These are phyloP conservation scores for Apodemia duryi DNA, from an alignment of 2,888 invertebrate genomes.

Conservation along the genomic window DNA sequence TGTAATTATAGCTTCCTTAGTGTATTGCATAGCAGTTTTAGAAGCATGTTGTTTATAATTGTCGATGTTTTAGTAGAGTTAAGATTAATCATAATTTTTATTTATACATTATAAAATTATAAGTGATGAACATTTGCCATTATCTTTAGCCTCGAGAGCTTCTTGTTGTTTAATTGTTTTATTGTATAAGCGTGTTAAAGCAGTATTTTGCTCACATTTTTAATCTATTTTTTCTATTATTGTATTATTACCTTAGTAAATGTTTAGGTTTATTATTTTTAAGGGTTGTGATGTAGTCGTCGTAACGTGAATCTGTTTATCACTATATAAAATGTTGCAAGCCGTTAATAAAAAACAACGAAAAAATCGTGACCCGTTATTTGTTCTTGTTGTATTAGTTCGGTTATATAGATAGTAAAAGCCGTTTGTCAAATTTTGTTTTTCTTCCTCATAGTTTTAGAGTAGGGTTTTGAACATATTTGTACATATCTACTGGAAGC, in stretches of 20 bases:
- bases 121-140: slow-evolving; percentile 64
- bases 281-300: slow-evolving; percentile 11
- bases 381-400: not conserved
- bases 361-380: not conserved
- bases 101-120: slow-evolving; percentile 43
- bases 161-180: slow-evolving; percentile 39
- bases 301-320: slow-evolving; percentile 8
- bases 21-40: slow-evolving; percentile 14
- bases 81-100: slow-evolving; percentile 12
- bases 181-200: slow-evolving; percentile 16
- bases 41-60: slow-evolving; percentile 11
- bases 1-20: slow-evolving; percentile 12
- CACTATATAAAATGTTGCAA: not conserved
- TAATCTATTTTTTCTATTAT: slow-evolving; percentile 1
- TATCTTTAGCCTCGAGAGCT: slow-evolving; percentile 62
- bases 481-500: no score
- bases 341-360: not conserved
- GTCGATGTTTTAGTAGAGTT: slow-evolving; percentile 10
- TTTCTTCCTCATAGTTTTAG: not conserved
- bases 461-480: no score
- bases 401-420: not conserved
- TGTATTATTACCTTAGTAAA: slow-evolving; percentile 1
- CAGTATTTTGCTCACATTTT: slow-evolving; percentile 11
- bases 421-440: not conserved
- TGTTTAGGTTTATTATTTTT: slow-evolving; percentile 12